Percentiles rank a stretch among this genome's conserved stretches.
Evolutionary conservation across 2,888 invertebrate species (phyloP).

Genomic region (Rotaria magnacalcarata): DNA sequence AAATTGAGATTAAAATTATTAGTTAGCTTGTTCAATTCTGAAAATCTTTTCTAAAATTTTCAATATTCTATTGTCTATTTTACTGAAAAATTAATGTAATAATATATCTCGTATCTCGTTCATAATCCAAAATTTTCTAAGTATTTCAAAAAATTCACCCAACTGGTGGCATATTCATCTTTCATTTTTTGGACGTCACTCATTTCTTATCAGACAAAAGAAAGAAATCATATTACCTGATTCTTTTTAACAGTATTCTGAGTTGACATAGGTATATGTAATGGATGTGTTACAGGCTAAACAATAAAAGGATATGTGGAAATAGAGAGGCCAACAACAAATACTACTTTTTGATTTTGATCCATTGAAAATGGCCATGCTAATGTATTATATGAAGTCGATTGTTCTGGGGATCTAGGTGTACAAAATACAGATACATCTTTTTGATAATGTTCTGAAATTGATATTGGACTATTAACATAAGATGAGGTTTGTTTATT

Average conservation of each 20-base stretch:
- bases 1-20: too few species aligned
- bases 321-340: not conserved
- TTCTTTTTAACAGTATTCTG: not conserved
- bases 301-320: not conserved
- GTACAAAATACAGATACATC: not conserved
- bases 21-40: too few species aligned
- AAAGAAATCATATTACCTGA: not conserved
- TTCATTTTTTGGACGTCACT: too few species aligned
- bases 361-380: not conserved
- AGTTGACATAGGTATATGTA: constrained; percentile 1
- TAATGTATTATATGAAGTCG: not conserved
- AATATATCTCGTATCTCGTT: too few species aligned
- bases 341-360: not conserved
- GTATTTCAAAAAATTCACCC: too few species aligned
- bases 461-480: not conserved
- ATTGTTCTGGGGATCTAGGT: not conserved
- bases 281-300: not conserved
- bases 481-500: not conserved
- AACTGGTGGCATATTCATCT: too few species aligned
- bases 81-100: too few species aligned
- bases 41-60: too few species aligned
- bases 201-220: too few species aligned
- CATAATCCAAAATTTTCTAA: too few species aligned
- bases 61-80: too few species aligned
- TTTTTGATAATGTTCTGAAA: not conserved